These are phyloP conservation scores for Samia ricini DNA, from an alignment of 1,140 invertebrate genomes.

Conservation along the genomic window DNA sequence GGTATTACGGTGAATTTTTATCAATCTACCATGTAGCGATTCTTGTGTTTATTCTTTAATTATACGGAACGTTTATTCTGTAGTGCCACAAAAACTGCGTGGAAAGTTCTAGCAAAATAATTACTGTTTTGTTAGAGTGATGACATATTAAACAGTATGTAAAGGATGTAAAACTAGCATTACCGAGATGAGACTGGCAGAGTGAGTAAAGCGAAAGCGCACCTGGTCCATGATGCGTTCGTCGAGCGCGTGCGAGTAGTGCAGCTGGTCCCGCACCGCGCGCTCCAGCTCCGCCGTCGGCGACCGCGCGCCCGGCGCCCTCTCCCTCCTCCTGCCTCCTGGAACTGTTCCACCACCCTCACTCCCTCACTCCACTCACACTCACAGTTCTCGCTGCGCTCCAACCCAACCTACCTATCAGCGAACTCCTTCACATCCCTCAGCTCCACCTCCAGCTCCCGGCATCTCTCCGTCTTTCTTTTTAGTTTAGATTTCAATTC, in stretches of 20 bases:
- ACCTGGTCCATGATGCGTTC: conserved; percentile 65
- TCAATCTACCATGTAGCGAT: too few relatives aligned
- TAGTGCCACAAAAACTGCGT: too few relatives aligned
- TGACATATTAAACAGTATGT: too few relatives aligned
- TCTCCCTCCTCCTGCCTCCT: conserved; percentile 5
- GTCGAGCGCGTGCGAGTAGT: conserved; percentile 63
- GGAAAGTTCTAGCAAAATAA: too few relatives aligned
- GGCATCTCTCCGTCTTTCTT: conserved; percentile 55
- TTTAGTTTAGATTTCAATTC: conserved; percentile 55
- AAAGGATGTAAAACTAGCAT: too few relatives aligned
- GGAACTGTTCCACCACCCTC: background rate
- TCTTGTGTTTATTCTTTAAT: too few relatives aligned
- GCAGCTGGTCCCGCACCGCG: conserved; percentile 54
- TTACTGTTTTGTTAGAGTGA: too few relatives aligned
- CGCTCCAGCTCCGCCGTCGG: conserved; percentile 66
- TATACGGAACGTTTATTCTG: too few relatives aligned
- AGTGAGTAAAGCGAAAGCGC: background rate
- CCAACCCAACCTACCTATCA: conserved; percentile 50
- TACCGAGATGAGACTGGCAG: too few relatives aligned
- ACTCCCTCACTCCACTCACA: background rate
- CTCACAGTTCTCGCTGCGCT: background rate
- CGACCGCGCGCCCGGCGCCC: conserved; percentile 35
- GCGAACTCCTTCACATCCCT: conserved; percentile 51
- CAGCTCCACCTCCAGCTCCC: conserved; percentile 54
- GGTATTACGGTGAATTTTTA: too few relatives aligned